A percentile compares a stretch with the other conserved stretches of the same genome.
These are phyloP conservation scores for Apodemus agrarius DNA, from an alignment of 2,797 vertebrate species.

Conservation along the genomic window DNA sequence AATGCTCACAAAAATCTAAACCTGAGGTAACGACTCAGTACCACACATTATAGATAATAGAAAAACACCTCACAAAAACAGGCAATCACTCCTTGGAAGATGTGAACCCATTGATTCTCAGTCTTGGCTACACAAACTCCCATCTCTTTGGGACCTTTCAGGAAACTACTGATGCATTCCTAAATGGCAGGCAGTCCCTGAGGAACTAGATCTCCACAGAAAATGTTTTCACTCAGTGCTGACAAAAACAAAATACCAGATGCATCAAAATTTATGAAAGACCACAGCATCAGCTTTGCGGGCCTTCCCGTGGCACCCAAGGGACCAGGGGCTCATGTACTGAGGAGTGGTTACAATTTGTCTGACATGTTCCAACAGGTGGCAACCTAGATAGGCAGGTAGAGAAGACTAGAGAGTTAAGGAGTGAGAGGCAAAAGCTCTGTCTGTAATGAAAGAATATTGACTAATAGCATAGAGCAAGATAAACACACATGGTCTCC, in stretches of 20 bases:
- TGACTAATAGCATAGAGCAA: neutral
- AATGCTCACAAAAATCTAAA: conserved; percentile 30
- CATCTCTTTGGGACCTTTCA: neutral
- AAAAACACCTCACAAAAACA: neutral
- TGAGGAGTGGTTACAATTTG: neutral
- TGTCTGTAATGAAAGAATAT: conserved; percentile 48
- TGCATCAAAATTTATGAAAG: conserved; percentile 33
- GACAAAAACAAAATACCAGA: conserved; percentile 23
- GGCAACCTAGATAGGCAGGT: neutral
- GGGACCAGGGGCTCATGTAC: neutral
- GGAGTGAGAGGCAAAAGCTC: neutral
- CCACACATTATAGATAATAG: neutral
- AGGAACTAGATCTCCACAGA: conserved; percentile 41
- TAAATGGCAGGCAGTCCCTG: neutral
- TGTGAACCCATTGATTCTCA: neutral
- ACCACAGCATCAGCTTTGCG: neutral
- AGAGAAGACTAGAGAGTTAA: conserved; percentile 1
- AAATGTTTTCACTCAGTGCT: neutral
- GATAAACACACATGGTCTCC: neutral
- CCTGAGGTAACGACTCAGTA: neutral
- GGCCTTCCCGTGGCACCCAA: neutral
- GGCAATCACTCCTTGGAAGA: neutral
- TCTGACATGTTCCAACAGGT: neutral
- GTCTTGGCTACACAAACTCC: neutral
- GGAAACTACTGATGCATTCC: neutral